Percentiles rank a stretch among this genome's conserved stretches.
phyloP scores from a whole-genome alignment of 2,113 vertebrate genomes.

The Eretmochelys imbricata region DNA sequence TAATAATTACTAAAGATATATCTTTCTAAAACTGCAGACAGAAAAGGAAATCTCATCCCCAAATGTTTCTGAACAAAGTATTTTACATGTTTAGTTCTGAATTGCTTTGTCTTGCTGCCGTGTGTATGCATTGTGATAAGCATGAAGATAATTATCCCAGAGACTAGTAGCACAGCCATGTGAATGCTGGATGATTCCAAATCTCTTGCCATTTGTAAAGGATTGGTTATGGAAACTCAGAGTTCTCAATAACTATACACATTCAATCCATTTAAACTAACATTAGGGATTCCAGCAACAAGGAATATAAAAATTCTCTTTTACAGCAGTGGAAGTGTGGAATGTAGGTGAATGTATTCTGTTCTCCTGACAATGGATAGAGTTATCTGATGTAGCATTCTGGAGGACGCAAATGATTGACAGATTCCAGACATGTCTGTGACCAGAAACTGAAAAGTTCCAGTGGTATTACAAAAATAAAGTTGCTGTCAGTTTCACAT shows the following conservation, averaged over 20 bases:
- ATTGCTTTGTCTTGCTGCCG: conserved; percentile 46
- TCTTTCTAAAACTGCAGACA: conserved; percentile 38
- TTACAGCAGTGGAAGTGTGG: not conserved
- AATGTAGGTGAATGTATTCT: not conserved
- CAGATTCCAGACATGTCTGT: not conserved
- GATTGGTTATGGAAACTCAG: not conserved
- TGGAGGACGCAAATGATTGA: not conserved
- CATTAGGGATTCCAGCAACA: conserved; percentile 43
- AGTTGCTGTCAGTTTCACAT: not conserved
- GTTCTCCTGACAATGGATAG: not conserved
- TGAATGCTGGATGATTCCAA: conserved; percentile 27
- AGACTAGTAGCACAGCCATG: not conserved
- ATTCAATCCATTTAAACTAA: conserved; percentile 9
- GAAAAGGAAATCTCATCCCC: conserved; percentile 20
- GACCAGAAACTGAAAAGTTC: not conserved
- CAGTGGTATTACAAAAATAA: not conserved
- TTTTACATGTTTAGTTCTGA: conserved; percentile 56
- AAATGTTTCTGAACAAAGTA: conserved; percentile 42
- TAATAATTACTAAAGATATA: not conserved
- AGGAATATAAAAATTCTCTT: not conserved
- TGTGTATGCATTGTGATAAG: conserved; percentile 53
- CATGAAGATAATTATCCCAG: conserved; percentile 40
- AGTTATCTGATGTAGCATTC: not conserved
- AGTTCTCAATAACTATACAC: conserved; percentile 24
- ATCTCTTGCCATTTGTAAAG: conserved; percentile 5